These are phyloP conservation scores for Chionis minor DNA, from an alignment of 2,113 vertebrate species.

Conservation along the genomic window DNA sequence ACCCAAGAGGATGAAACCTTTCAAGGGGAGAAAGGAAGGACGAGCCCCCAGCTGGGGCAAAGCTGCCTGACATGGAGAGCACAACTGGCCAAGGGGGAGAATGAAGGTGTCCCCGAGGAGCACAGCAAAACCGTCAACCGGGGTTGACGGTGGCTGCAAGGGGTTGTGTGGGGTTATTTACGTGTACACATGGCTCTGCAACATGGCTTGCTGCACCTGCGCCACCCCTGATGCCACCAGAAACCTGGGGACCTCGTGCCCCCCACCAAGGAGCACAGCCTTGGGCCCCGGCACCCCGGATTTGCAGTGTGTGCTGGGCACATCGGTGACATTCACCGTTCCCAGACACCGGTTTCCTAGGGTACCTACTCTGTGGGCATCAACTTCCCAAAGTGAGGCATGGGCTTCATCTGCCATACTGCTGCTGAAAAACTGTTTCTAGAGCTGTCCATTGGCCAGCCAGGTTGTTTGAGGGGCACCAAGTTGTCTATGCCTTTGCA, in stretches of 20 bases:
- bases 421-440: not conserved
- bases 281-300: not conserved
- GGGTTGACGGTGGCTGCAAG: not conserved
- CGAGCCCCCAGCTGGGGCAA: not conserved
- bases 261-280: not conserved
- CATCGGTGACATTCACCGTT: not conserved
- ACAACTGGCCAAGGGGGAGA: not conserved
- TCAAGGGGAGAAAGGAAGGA: not conserved
- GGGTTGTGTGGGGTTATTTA: not conserved
- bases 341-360: not conserved
- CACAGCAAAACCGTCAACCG: rapidly evolving
- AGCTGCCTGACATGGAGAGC: not conserved
- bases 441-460: not conserved
- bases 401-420: not conserved
- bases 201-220: not conserved
- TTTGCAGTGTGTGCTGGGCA: not conserved
- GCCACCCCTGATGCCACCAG: not conserved
- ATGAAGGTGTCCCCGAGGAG: not conserved
- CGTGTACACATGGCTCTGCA: not conserved
- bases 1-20: not conserved
- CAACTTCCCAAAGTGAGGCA: not conserved
- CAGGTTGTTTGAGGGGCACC: not conserved
- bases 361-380: not conserved
- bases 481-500: not conserved
- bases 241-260: not conserved